These are phyloP conservation scores for Lottia gigantea DNA, from an alignment of 2,888 invertebrate genomes.

Conservation along the genomic window DNA sequence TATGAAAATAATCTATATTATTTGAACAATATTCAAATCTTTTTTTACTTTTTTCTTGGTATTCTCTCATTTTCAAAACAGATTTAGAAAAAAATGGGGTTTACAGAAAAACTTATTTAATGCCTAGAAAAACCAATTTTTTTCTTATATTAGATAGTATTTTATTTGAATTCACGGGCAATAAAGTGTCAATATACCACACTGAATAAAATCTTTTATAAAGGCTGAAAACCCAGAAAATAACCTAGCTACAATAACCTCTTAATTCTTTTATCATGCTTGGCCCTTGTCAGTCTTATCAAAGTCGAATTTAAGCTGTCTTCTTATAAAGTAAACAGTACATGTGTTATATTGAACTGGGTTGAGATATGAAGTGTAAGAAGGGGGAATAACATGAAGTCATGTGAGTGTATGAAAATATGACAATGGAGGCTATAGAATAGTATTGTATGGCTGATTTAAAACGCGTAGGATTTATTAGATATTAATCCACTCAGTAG, in stretches of 20 bases:
- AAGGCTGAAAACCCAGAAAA: not conserved
- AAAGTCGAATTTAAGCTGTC: slow-evolving; percentile 10
- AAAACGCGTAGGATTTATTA: not conserved
- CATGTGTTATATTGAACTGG: slow-evolving; percentile 6
- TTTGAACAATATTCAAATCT: no score
- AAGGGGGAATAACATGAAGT: not conserved
- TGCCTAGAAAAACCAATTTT: no score
- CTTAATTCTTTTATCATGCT: slow-evolving; percentile 2
- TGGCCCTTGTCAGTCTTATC: slow-evolving; percentile 5
- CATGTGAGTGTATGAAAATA: no score
- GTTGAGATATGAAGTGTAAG: not conserved
- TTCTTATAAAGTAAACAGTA: slow-evolving; percentile 7
- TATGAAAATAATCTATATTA: no score
- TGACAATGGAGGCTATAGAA: no score
- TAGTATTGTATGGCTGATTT: no score
- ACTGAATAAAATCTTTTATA: slow-evolving; percentile 1
- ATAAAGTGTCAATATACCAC: slow-evolving; percentile 8
- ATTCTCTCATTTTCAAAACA: no score
- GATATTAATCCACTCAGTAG: slow-evolving; percentile 7
- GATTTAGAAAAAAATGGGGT: no score
- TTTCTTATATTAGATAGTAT: not conserved
- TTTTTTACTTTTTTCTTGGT: no score
- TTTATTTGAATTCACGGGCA: not conserved
- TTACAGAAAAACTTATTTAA: no score
- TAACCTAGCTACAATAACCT: not conserved